Evolutionary conservation across 1,140 invertebrate species (phyloP).

Genomic region (Drosophila tsacasi): DNA sequence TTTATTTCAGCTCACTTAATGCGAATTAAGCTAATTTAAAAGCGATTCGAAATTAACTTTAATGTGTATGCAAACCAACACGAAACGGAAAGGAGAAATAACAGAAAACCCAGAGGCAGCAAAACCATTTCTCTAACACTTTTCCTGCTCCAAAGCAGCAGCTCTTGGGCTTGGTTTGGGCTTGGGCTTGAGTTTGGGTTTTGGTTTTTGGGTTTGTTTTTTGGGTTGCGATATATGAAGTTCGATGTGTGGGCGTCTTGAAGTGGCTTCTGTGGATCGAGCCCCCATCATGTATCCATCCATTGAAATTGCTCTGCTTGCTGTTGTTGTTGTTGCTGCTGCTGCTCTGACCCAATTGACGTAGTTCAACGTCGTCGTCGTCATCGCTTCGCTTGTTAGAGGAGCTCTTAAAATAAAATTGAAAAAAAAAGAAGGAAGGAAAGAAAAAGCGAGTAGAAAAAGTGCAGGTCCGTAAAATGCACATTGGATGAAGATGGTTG

Average conservation of each 20-base stretch:
- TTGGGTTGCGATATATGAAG: conserved; percentile 16
- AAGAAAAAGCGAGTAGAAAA: conserved; percentile 31
- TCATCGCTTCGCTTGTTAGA: conserved; percentile 62
- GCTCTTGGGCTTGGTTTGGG: conserved; percentile 1
- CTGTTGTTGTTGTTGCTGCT: conserved; percentile 29
- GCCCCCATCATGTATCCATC: conserved; percentile 62
- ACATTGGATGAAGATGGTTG: conserved; percentile 57
- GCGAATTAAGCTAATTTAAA: conserved; percentile 85
- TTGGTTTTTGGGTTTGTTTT: conserved; percentile 13
- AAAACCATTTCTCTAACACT: conserved; percentile 50
- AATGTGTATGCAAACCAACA: conserved; percentile 63
- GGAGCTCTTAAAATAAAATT: conserved; percentile 51
- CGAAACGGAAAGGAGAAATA: conserved; percentile 21
- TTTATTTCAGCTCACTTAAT: conserved; percentile 77
- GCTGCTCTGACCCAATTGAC: conserved; percentile 76
- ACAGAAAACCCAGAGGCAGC: conserved; percentile 15
- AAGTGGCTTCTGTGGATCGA: conserved; percentile 71
- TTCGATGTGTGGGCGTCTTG: conserved; percentile 73
- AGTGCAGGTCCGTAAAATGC: conserved; percentile 60
- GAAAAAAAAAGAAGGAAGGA: conserved; percentile 33
- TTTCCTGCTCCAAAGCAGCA: conserved; percentile 18
- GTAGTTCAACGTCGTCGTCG: conserved; percentile 73
- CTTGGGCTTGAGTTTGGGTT: conserved; percentile 10
- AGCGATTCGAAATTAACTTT: conserved; percentile 84
- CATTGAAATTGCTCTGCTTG: conserved; percentile 75